Evolutionary conservation across 2,113 vertebrate genomes (phyloP).

Genomic region (Hydropotes inermis): DNA sequence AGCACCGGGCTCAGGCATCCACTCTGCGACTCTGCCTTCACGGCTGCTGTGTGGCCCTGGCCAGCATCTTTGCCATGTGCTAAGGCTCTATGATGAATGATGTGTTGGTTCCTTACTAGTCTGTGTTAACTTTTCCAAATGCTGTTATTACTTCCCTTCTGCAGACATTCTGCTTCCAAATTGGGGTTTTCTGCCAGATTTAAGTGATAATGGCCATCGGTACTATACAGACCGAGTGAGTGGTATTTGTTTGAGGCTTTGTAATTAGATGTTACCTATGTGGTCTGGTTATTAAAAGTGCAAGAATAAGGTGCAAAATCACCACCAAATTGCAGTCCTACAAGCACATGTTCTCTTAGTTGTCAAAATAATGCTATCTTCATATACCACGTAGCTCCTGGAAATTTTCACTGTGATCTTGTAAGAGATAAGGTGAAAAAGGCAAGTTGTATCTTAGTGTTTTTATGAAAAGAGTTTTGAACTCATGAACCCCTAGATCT

Average conservation of each 20-base stretch:
- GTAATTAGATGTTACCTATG: background rate
- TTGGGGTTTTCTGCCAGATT: background rate
- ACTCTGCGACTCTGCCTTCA: background rate
- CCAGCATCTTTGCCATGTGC: background rate
- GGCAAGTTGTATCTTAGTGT: background rate
- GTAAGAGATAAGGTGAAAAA: background rate
- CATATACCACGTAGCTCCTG: background rate
- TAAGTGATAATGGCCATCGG: background rate
- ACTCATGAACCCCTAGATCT: background rate
- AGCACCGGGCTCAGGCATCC: too few relatives aligned
- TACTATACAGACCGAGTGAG: background rate
- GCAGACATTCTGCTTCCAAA: background rate
- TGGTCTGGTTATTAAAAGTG: background rate
- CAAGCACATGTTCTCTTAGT: background rate
- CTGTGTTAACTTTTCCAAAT: background rate
- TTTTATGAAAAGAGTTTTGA: background rate
- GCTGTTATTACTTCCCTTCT: background rate
- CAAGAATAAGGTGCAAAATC: background rate
- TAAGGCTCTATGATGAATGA: background rate
- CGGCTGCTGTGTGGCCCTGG: too few relatives aligned
- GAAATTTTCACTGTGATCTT: background rate
- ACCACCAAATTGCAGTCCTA: background rate
- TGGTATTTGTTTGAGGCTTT: background rate
- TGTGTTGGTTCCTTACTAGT: background rate
- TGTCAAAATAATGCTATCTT: background rate